Conservation (phyloP, 1,140 invertebrate genomes). For the Leptoteleia sp. region DNA sequence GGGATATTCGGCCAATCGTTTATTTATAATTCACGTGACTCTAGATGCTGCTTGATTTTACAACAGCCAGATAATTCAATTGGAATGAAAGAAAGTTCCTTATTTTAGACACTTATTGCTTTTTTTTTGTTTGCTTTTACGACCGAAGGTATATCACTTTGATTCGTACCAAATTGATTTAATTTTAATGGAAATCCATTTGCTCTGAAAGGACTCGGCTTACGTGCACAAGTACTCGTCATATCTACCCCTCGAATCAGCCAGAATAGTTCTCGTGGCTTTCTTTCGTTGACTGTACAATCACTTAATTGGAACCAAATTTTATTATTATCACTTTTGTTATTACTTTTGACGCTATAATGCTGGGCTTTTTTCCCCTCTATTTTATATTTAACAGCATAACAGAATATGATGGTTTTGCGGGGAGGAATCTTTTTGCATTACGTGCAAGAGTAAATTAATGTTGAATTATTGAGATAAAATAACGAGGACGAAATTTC, state of each 20-base stretch:
- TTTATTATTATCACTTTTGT: not conserved
- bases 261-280: constrained; percentile 24
- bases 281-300: constrained; percentile 33
- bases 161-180: constrained; percentile 34
- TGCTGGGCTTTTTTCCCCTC: too few species aligned
- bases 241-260: constrained; percentile 57
- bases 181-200: constrained; percentile 53
- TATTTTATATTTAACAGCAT: too few species aligned
- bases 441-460: too few species aligned
- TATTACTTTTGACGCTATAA: constrained; percentile 2
- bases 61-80: constrained; percentile 1
- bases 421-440: too few species aligned
- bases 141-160: constrained; percentile 5
- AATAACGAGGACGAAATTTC: constrained; percentile 16
- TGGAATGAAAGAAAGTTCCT: too few species aligned
- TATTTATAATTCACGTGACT: constrained; percentile 69
- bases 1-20: constrained; percentile 47
- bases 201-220: constrained; percentile 24
- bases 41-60: constrained; percentile 13
- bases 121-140: too few species aligned
- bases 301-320: constrained; percentile 25
- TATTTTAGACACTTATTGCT: too few species aligned
- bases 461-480: too few species aligned
- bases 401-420: too few species aligned
- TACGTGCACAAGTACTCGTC: constrained; percentile 22